Evolutionary conservation across 2,888 invertebrate genomes (phyloP).

Genomic region (Phorcus lineatus): DNA sequence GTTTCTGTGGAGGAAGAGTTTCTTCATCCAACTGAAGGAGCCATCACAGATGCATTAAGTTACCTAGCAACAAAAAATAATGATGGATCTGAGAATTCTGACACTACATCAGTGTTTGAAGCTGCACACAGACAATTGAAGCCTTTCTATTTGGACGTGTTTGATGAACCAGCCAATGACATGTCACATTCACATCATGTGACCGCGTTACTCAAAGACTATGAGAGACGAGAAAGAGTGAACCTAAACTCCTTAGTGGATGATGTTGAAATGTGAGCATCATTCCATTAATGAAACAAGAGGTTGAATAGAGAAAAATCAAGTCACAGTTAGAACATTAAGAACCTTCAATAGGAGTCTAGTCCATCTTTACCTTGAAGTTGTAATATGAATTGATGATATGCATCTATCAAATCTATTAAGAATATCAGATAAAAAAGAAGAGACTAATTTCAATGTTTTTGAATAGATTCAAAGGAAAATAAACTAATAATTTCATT

Average conservation of each 20-base stretch:
- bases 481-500: too few species aligned
- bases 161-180: conserved; percentile 52
- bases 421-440: too few species aligned
- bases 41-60: background rate
- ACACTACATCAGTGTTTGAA: background rate
- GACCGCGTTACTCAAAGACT: conserved; percentile 50
- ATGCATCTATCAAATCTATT: too few species aligned
- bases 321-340: too few species aligned
- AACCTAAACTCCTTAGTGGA: conserved; percentile 14
- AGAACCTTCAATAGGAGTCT: too few species aligned
- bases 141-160: conserved; percentile 59
- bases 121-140: background rate
- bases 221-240: conserved; percentile 54
- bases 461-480: too few species aligned
- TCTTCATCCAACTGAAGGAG: background rate
- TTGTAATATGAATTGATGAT: too few species aligned
- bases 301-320: too few species aligned
- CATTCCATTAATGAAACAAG: too few species aligned
- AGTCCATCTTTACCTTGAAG: too few species aligned
- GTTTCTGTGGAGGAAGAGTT: background rate
- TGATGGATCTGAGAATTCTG: background rate
- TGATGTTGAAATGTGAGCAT: background rate
- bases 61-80: background rate
- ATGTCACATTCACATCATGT: conserved; percentile 50
- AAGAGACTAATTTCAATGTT: too few species aligned